A percentile compares a stretch with the other conserved stretches of the same genome.
These are phyloP conservation scores for Phylloscopus trochiloides DNA, from an alignment of 2,113 vertebrate species.

Conservation along the genomic window DNA sequence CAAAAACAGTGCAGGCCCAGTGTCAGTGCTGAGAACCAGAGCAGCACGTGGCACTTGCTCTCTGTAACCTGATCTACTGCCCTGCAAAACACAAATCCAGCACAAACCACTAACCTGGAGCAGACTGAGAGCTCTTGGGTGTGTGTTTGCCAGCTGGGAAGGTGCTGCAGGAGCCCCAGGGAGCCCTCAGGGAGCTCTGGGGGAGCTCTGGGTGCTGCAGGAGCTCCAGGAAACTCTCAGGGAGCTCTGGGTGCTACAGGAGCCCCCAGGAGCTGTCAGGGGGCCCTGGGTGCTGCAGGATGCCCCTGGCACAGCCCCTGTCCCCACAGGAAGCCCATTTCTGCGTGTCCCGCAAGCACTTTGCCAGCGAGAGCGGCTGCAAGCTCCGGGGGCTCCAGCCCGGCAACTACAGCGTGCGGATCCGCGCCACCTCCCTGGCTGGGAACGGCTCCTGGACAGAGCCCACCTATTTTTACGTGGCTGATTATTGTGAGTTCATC, in stretches of 20 bases:
- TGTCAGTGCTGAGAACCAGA: background rate
- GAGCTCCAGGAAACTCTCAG: fast-evolving
- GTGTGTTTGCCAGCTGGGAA: fast-evolving
- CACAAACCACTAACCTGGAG: background rate
- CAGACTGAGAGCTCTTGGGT: background rate
- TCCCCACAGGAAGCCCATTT: conserved; percentile 75
- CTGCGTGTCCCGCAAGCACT: conserved; percentile 89
- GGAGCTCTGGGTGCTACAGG: background rate
- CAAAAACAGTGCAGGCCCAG: background rate
- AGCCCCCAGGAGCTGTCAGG: background rate
- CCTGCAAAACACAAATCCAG: background rate
- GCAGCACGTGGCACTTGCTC: background rate
- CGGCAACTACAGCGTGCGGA: conserved; percentile 90
- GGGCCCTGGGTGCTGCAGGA: background rate
- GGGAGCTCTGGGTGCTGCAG: background rate
- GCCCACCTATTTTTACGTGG: conserved; percentile 85
- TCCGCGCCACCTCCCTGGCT: conserved; percentile 91
- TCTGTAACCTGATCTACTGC: background rate
- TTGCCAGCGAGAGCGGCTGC: conserved; percentile 77
- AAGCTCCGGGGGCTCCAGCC: conserved; percentile 82
- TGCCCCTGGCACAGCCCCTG: fast-evolving
- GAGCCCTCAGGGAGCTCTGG: background rate
- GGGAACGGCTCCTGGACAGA: conserved; percentile 96
- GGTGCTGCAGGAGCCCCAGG: background rate
- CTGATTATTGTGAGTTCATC: conserved; percentile 82